Evolutionary conservation across 2,113 vertebrate genomes (phyloP).

Genomic region (Oenanthe melanoleuca): DNA sequence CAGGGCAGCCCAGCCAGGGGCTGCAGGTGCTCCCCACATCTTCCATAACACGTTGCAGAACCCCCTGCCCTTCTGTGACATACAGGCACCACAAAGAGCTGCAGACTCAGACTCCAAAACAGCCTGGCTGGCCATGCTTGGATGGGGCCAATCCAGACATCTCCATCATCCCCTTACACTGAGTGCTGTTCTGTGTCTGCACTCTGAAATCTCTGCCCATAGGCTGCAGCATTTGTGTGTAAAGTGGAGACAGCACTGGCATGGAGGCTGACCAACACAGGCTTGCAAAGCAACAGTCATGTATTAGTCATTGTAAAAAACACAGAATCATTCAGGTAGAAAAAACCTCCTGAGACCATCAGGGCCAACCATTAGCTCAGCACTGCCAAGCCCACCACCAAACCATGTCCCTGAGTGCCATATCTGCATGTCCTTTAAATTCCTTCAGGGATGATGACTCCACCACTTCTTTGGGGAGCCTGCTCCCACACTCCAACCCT

Average conservation of each 20-base stretch:
- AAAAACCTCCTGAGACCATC: neutral
- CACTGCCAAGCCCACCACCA: neutral
- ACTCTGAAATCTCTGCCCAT: neutral
- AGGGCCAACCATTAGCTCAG: rapidly evolving
- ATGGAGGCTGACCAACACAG: neutral
- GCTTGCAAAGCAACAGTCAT: neutral
- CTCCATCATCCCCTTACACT: neutral
- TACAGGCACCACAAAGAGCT: rapidly evolving
- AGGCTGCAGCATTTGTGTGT: rapidly evolving
- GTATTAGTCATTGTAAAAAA: neutral
- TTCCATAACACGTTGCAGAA: neutral
- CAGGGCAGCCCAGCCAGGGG: neutral
- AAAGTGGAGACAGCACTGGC: neutral
- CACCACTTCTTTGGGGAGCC: neutral
- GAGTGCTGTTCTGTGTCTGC: neutral
- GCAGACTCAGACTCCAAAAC: neutral
- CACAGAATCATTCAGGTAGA: too few species aligned
- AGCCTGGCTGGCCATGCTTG: rapidly evolving
- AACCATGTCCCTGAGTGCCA: neutral
- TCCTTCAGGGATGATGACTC: neutral
- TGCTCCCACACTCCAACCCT: neutral
- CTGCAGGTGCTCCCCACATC: neutral
- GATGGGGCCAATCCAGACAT: neutral
- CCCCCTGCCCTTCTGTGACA: neutral
- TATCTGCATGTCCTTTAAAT: rapidly evolving